Evolutionary conservation across 2,888 invertebrate genomes (phyloP).

Genomic region (Lottia scabra): DNA sequence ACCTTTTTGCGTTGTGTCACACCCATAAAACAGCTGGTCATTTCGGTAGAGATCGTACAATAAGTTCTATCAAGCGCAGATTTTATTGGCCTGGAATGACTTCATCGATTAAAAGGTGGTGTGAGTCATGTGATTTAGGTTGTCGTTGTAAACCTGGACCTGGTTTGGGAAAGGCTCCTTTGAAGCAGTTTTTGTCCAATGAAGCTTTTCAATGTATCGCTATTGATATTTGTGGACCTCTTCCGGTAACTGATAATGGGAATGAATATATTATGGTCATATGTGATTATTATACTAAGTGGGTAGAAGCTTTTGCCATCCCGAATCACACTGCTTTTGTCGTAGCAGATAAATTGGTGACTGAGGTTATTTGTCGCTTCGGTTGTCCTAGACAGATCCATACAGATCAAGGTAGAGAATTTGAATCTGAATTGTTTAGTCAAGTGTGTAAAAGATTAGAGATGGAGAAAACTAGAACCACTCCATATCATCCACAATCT

Average conservation of each 20-base stretch:
- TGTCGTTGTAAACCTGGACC: conserved; percentile 32
- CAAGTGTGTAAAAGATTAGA: not conserved
- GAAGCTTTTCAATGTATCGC: conserved; percentile 24
- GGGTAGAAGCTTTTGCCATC: not conserved
- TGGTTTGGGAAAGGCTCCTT: conserved; percentile 26
- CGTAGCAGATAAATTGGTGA: not conserved
- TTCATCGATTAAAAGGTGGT: conserved; percentile 24
- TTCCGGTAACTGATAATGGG: conserved; percentile 8
- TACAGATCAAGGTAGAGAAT: not conserved
- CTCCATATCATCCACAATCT: not conserved
- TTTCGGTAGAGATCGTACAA: conserved; percentile 30
- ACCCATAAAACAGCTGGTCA: conserved; percentile 25
- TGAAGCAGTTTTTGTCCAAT: conserved; percentile 19
- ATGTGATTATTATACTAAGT: not conserved
- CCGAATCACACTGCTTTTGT: not conserved
- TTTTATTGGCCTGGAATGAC: conserved; percentile 33
- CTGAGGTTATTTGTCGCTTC: not conserved
- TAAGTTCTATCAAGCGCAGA: conserved; percentile 17
- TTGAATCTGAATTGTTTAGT: not conserved
- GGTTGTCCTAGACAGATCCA: not conserved
- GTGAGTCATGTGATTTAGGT: conserved; percentile 31
- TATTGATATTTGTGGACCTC: conserved; percentile 27
- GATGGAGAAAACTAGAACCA: not conserved
- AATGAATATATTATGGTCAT: not conserved
- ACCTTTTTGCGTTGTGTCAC: conserved; percentile 28